Conservation (phyloP, 1,140 invertebrate species). For the Sycophaga agraensis region DNA sequence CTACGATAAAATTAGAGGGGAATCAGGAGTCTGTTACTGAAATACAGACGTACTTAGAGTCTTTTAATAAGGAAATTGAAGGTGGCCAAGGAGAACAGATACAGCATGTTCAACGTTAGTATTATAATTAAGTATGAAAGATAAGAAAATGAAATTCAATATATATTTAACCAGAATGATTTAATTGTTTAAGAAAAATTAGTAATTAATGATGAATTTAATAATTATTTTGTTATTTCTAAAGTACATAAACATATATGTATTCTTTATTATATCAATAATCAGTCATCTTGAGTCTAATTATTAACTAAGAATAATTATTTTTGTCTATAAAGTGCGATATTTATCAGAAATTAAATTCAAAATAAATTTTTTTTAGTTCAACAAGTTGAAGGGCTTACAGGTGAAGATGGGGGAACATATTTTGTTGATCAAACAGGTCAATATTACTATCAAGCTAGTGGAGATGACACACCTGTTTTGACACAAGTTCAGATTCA, state of each 20-base stretch:
- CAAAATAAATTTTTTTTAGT: slow-evolving; percentile 37
- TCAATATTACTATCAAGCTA: slow-evolving; percentile 75
- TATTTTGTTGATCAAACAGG: slow-evolving; percentile 78
- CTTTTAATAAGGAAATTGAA: slow-evolving; percentile 84
- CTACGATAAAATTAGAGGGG: slow-evolving; percentile 54
- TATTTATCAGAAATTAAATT: neutral
- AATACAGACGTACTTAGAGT: slow-evolving; percentile 80
- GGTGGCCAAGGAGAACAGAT: slow-evolving; percentile 58
- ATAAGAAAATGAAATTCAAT: no score
- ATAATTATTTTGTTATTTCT: no score
- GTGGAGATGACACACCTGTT: slow-evolving; percentile 63
- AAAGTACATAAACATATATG: no score
- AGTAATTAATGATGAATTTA: no score
- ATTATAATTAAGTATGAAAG: neutral
- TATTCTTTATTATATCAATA: no score
- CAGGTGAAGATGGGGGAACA: slow-evolving; percentile 66
- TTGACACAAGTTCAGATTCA: slow-evolving; percentile 63
- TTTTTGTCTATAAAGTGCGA: no score
- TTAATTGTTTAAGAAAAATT: no score
- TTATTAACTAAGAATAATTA: no score
- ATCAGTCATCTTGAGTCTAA: no score
- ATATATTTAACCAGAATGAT: no score
- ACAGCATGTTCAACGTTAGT: slow-evolving; percentile 60
- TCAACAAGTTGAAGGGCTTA: slow-evolving; percentile 59
- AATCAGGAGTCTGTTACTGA: slow-evolving; percentile 65